These are phyloP conservation scores for Drosophila koepferae DNA, from an alignment of 2,888 invertebrate genomes.

Conservation along the genomic window DNA sequence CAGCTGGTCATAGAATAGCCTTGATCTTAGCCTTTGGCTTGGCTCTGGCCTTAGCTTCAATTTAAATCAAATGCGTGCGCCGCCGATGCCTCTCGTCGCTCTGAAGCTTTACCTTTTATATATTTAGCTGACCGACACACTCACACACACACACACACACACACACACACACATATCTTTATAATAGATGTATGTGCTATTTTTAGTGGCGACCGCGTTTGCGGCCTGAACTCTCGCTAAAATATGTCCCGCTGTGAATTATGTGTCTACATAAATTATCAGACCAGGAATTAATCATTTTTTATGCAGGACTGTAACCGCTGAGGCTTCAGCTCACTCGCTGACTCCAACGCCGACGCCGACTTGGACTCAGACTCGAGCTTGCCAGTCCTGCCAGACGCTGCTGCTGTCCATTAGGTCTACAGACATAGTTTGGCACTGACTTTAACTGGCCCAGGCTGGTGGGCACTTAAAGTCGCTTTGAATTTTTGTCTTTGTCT, in stretches of 20 bases:
- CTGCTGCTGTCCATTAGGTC: conserved; percentile 65
- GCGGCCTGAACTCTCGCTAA: conserved; percentile 76
- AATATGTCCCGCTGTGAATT: conserved; percentile 81
- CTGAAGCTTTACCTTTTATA: conserved; percentile 58
- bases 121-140: conserved; percentile 76
- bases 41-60: conserved; percentile 67
- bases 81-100: conserved; percentile 64
- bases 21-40: conserved; percentile 64
- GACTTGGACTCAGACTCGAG: background rate
- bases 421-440: conserved; percentile 51
- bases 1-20: conserved; percentile 57
- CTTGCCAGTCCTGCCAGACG: conserved; percentile 30
- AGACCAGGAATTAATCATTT: conserved; percentile 82
- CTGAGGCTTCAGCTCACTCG: conserved; percentile 25
- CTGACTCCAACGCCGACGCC: conserved; percentile 18
- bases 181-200: conserved; percentile 56
- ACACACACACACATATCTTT: background rate
- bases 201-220: conserved; percentile 76
- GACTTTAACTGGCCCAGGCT: conserved; percentile 42
- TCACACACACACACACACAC: conserved; percentile 16
- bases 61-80: conserved; percentile 78
- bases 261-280: conserved; percentile 83
- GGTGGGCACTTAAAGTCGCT: conserved; percentile 71
- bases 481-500: conserved; percentile 66
- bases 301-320: conserved; percentile 68